phyloP scores from a whole-genome alignment of 2,113 vertebrate genomes.

The Ctenodactylus gundi region DNA sequence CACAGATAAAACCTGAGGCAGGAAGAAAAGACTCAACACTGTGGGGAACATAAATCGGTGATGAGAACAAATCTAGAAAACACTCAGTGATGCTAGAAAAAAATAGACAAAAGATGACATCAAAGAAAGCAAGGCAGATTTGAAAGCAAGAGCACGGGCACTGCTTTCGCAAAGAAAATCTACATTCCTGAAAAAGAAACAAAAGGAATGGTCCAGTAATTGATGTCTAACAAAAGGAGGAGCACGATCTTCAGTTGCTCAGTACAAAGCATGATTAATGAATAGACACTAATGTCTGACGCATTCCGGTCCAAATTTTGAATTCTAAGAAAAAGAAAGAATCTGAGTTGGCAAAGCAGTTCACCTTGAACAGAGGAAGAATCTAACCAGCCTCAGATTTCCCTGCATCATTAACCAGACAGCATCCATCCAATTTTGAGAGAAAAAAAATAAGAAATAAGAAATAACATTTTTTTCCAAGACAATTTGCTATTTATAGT shows the following conservation, averaged over 20 bases:
- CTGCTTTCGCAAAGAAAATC: neutral
- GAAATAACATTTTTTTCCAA: neutral
- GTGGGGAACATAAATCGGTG: constrained; percentile 9
- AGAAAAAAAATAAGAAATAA: neutral
- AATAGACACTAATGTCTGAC: constrained; percentile 26
- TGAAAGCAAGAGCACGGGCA: neutral
- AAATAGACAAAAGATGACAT: neutral
- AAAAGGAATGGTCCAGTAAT: neutral
- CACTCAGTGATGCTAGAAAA: neutral
- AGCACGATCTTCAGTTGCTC: neutral
- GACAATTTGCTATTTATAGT: neutral
- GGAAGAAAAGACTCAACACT: neutral
- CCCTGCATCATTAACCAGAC: neutral
- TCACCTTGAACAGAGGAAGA: neutral
- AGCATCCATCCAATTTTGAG: neutral
- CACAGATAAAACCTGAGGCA: neutral
- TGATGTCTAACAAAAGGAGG: constrained; percentile 1
- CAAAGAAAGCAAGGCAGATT: neutral
- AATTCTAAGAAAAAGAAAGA: constrained; percentile 35
- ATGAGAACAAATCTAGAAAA: neutral
- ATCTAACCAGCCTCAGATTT: neutral
- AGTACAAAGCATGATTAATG: constrained; percentile 44
- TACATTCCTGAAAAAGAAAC: constrained; percentile 18
- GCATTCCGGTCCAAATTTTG: neutral
- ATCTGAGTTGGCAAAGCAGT: neutral